phyloP scores from a whole-genome alignment of 2,113 vertebrate genomes.

The Ardeotis arabs region DNA sequence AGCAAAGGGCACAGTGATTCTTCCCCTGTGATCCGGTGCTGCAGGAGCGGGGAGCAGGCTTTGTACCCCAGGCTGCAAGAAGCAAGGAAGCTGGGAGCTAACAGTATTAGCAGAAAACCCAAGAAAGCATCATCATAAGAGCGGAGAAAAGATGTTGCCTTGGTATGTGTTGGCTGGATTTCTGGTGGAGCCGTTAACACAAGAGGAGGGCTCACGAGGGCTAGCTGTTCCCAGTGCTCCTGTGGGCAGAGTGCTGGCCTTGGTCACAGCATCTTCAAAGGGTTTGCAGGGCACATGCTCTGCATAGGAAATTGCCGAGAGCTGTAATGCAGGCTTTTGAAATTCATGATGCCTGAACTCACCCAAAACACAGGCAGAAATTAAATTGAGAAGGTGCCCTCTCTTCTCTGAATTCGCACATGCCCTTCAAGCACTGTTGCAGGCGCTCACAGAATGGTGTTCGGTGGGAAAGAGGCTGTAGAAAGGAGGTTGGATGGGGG shows the following conservation, averaged over 20 bases:
- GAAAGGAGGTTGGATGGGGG: background rate
- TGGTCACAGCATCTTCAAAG: background rate
- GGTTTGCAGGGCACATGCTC: background rate
- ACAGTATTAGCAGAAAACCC: background rate
- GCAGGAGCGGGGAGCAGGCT: background rate
- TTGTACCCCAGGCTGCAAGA: background rate
- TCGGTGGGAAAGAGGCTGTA: background rate
- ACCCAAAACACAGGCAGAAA: background rate
- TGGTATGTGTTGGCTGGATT: background rate
- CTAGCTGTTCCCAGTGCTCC: background rate
- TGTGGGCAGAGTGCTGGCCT: background rate
- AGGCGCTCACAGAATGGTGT: fast-evolving
- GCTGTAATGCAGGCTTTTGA: background rate
- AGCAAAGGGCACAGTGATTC: background rate
- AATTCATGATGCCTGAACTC: background rate
- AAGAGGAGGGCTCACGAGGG: background rate
- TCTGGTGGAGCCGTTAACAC: background rate
- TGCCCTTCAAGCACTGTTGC: background rate
- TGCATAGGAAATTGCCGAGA: background rate
- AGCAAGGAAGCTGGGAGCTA: background rate
- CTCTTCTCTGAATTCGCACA: background rate
- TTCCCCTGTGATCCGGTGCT: background rate
- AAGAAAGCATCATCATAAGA: background rate
- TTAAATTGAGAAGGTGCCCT: background rate
- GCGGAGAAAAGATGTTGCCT: background rate